Evolutionary conservation across 2,888 invertebrate genomes (phyloP).

Genomic region (Pristionchus japonicus): DNA sequence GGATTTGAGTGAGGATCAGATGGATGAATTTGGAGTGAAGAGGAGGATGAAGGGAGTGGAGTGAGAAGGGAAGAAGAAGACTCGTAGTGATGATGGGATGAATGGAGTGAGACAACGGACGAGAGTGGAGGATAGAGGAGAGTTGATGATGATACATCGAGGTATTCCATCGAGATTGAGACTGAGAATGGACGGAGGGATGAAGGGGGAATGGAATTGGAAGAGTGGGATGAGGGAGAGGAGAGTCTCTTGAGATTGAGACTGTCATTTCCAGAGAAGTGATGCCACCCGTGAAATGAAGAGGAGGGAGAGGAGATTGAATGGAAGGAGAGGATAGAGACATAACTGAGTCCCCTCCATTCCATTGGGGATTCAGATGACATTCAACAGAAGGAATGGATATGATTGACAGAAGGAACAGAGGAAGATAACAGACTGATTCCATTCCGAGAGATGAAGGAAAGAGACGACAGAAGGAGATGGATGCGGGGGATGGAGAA

Average conservation of each 20-base stretch:
- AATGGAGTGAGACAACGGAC: background rate
- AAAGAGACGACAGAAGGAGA: no score
- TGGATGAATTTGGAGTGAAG: conserved; percentile 27
- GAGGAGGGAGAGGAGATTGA: no score
- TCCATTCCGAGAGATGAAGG: background rate
- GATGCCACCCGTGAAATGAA: conserved; percentile 40
- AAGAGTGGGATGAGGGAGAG: background rate
- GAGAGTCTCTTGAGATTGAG: background rate
- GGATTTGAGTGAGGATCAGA: background rate
- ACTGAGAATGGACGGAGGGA: no score
- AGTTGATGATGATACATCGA: conserved; percentile 49
- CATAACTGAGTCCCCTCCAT: background rate
- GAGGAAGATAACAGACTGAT: background rate
- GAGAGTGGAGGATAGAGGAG: conserved; percentile 50
- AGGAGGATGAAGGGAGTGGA: conserved; percentile 43
- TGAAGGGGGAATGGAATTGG: background rate
- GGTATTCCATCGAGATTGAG: conserved; percentile 46
- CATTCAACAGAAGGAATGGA: background rate
- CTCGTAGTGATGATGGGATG: background rate
- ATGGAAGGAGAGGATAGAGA: background rate
- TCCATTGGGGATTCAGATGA: background rate
- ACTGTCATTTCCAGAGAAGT: conserved; percentile 41
- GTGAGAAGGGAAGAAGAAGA: conserved; percentile 17
- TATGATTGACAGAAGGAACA: conserved; percentile 9
- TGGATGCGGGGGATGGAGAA: no score